A percentile compares a stretch with the other conserved stretches of the same genome.
These are phyloP conservation scores for Mastomys coucha DNA, from an alignment of 2,113 vertebrate species.

Conservation along the genomic window DNA sequence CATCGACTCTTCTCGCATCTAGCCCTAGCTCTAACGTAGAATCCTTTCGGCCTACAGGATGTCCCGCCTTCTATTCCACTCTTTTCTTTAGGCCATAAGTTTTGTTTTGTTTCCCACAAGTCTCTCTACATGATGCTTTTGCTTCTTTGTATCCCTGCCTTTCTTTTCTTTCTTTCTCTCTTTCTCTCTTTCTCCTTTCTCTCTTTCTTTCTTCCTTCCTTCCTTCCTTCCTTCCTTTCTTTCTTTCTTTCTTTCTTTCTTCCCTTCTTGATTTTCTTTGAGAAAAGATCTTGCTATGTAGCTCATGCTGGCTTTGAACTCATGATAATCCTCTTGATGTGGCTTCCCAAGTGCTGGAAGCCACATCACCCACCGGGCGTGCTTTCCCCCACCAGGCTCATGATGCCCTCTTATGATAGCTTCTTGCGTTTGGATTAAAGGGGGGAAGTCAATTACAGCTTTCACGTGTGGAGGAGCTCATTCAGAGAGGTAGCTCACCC, in stretches of 20 bases:
- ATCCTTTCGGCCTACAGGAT: too few species aligned
- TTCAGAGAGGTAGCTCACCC: neutral
- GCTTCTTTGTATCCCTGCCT: neutral
- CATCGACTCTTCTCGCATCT: too few species aligned
- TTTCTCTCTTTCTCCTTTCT: too few species aligned
- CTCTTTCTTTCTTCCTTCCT: neutral
- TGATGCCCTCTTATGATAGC: neutral
- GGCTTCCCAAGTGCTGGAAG: neutral
- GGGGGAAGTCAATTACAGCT: conserved; percentile 30
- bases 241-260: neutral
- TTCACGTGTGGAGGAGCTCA: conserved; percentile 33
- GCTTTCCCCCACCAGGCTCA: neutral
- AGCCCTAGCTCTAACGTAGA: too few species aligned
- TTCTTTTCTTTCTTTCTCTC: too few species aligned
- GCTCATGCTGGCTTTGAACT: neutral
- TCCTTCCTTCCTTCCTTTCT: neutral
- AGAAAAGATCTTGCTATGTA: neutral
- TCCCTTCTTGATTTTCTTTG: neutral
- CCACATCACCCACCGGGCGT: neutral
- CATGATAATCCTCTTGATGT: neutral
- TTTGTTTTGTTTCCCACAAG: too few species aligned
- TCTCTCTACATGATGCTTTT: neutral
- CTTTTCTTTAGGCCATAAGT: too few species aligned
- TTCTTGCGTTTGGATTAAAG: conserved; percentile 47
- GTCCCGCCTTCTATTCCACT: too few species aligned